Evolutionary conservation across 2,888 invertebrate genomes (phyloP).

Genomic region (Hemithea aestivaria): DNA sequence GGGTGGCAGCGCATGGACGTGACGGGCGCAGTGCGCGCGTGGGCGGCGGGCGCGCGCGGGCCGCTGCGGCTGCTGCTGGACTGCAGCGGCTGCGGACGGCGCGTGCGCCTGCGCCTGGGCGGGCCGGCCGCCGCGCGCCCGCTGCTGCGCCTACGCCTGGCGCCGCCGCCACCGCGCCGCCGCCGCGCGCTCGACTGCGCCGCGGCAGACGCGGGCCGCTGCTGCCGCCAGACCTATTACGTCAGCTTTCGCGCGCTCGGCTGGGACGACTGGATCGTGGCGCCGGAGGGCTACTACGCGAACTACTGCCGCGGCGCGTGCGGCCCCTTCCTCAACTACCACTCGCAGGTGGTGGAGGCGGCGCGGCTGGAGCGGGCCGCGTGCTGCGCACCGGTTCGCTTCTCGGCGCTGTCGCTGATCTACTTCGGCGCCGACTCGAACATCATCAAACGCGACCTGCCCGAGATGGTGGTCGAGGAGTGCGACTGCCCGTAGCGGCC

Average conservation of each 20-base stretch:
- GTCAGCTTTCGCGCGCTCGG: conserved; percentile 94
- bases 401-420: conserved; percentile 94
- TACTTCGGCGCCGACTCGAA: conserved; percentile 94
- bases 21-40: conserved; percentile 86
- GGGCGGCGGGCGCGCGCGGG: conserved; percentile 72
- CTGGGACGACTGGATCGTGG: conserved; percentile 97
- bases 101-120: conserved; percentile 83
- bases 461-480: conserved; percentile 97
- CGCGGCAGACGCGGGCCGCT: conserved; percentile 74
- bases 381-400: conserved; percentile 95
- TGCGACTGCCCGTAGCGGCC: conserved; percentile 92
- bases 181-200: conserved; percentile 92
- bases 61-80: conserved; percentile 88
- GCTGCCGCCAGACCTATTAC: conserved; percentile 94
- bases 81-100: conserved; percentile 88
- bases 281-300: conserved; percentile 93
- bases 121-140: conserved; percentile 84
- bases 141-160: conserved; percentile 89
- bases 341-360: conserved; percentile 95
- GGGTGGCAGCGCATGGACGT: conserved; percentile 95
- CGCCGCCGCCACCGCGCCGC: conserved; percentile 84
- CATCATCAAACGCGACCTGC: conserved; percentile 95
- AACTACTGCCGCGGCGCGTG: conserved; percentile 96
- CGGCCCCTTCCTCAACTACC: conserved; percentile 90
- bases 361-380: conserved; percentile 93